These are phyloP conservation scores for Platypus cylindrus DNA, from an alignment of 2,888 invertebrate species.

Conservation along the genomic window DNA sequence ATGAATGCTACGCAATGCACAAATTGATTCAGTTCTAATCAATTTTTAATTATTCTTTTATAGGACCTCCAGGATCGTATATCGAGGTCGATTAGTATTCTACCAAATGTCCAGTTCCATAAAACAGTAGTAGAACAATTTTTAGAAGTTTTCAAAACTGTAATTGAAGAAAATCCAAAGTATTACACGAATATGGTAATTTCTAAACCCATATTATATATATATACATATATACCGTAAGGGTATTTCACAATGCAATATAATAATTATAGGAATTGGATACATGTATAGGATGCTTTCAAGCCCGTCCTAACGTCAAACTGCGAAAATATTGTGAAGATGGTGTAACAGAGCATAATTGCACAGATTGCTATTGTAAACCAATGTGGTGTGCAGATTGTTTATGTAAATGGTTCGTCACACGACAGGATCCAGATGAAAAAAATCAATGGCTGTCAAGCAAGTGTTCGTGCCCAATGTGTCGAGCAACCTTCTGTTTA, in stretches of 20 bases:
- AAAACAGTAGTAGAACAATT: constrained; percentile 74
- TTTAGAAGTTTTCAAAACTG: constrained; percentile 67
- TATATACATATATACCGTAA: background rate
- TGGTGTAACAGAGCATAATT: constrained; percentile 34
- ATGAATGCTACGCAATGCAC: background rate
- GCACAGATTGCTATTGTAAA: constrained; percentile 56
- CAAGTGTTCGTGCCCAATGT: constrained; percentile 80
- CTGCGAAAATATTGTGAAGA: constrained; percentile 51
- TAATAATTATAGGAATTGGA: constrained; percentile 51
- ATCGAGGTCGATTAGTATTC: constrained; percentile 51
- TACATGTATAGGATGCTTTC: constrained; percentile 82
- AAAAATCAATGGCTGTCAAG: constrained; percentile 67
- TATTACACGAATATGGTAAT: constrained; percentile 32
- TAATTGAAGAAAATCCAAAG: constrained; percentile 55
- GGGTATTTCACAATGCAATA: background rate
- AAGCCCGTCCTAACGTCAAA: constrained; percentile 63
- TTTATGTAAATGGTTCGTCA: constrained; percentile 79
- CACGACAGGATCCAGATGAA: constrained; percentile 57
- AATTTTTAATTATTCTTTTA: constrained; percentile 5
- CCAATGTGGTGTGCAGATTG: constrained; percentile 86
- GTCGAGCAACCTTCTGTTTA: constrained; percentile 72
- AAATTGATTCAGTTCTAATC: background rate
- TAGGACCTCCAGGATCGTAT: constrained; percentile 58
- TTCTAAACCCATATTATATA: constrained; percentile 1
- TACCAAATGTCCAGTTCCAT: constrained; percentile 58